Conservation (phyloP, 1,140 invertebrate species). For the Ylistrum balloti region DNA sequence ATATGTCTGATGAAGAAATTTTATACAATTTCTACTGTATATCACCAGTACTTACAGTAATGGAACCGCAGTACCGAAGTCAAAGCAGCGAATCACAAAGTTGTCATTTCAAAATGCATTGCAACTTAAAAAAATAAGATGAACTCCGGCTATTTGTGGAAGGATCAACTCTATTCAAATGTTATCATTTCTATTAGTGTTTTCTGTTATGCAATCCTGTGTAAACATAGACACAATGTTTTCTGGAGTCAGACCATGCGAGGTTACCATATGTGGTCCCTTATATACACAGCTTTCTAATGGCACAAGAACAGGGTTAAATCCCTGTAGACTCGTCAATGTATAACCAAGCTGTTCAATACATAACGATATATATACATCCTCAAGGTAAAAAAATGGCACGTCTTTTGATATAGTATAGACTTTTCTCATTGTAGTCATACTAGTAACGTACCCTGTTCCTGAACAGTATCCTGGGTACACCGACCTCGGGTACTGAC, state of each 20-base stretch:
- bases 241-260: background rate
- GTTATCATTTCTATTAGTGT: background rate
- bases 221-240: background rate
- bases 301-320: slow-evolving; percentile 60
- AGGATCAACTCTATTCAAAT: no score
- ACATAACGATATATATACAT: slow-evolving; percentile 80
- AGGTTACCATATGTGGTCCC: background rate
- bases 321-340: slow-evolving; percentile 61
- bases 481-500: slow-evolving; percentile 73
- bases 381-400: slow-evolving; percentile 80
- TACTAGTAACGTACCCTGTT: slow-evolving; percentile 80
- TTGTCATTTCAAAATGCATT: no score
- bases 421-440: slow-evolving; percentile 75
- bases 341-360: slow-evolving; percentile 55
- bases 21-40: no score
- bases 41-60: no score
- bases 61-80: no score
- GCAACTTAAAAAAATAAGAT: no score
- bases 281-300: slow-evolving; percentile 63
- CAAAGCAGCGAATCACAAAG: no score
- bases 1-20: no score
- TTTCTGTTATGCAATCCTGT: background rate
- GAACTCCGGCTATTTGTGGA: no score
- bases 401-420: slow-evolving; percentile 70
- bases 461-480: slow-evolving; percentile 82